Evolutionary conservation across 2,113 vertebrate species (phyloP).

Genomic region (Arenaria interpres): DNA sequence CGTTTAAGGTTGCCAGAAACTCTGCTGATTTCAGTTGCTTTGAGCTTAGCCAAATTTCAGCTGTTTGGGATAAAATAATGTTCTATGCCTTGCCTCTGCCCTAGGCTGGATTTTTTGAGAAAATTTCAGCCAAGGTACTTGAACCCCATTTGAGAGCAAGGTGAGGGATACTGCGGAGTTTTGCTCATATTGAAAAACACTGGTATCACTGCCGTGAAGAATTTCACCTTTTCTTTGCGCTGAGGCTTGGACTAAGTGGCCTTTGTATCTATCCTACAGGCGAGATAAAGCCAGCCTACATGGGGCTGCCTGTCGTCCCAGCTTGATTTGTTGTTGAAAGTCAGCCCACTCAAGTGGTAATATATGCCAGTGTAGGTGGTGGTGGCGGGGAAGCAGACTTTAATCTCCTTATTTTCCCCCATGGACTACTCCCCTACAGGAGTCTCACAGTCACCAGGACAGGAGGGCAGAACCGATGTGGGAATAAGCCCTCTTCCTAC

Average conservation of each 20-base stretch:
- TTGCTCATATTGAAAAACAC: neutral
- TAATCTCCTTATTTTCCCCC: neutral
- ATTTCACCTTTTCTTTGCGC: neutral
- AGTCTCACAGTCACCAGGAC: neutral
- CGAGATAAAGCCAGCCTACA: neutral
- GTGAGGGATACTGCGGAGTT: neutral
- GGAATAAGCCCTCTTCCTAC: neutral
- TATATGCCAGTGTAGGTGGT: neutral
- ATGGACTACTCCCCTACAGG: neutral
- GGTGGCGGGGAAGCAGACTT: neutral
- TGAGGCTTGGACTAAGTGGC: neutral
- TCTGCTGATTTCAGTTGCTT: neutral
- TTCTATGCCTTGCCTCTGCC: neutral
- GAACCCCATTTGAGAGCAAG: neutral
- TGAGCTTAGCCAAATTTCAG: neutral
- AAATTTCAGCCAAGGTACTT: neutral
- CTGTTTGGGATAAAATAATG: neutral
- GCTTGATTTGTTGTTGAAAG: neutral
- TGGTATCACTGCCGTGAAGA: neutral
- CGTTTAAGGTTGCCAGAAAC: neutral
- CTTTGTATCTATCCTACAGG: neutral
- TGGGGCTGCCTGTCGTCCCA: rapidly evolving
- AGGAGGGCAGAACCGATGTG: neutral
- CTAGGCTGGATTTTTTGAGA: neutral
- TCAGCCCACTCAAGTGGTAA: neutral